A percentile compares a stretch with the other conserved stretches of the same genome.
These are phyloP conservation scores for Siphamia tubifer DNA, from an alignment of 2,113 vertebrate genomes.

Conservation along the genomic window DNA sequence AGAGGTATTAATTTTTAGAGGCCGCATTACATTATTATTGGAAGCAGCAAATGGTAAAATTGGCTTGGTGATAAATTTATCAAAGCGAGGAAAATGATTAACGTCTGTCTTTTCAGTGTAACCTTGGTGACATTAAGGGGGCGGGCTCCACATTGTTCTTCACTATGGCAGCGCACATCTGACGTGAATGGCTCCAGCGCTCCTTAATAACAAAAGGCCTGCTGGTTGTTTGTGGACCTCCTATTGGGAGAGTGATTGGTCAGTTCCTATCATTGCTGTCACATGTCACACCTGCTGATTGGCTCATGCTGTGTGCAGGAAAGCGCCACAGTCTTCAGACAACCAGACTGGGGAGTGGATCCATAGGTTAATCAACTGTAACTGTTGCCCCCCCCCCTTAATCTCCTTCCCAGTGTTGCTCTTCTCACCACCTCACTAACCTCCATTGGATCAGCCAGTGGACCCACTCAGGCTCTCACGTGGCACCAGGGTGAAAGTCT, in stretches of 20 bases:
- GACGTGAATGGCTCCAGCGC: constrained; percentile 26
- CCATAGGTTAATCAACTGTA: constrained; percentile 34
- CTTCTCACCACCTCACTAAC: constrained; percentile 29
- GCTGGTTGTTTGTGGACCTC: constrained; percentile 60
- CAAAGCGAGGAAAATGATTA: background rate
- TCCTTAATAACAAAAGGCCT: constrained; percentile 53
- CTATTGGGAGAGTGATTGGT: constrained; percentile 65
- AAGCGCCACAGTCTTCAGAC: constrained; percentile 30
- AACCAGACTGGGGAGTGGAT: constrained; percentile 27
- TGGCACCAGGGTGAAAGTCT: constrained; percentile 41
- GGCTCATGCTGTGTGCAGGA: constrained; percentile 53
- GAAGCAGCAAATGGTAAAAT: no score
- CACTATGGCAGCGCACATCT: constrained; percentile 30
- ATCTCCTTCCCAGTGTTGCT: background rate
- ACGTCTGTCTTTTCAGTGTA: background rate
- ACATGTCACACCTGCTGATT: constrained; percentile 72
- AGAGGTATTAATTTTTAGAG: background rate
- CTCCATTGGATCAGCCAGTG: background rate
- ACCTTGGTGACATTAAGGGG: constrained; percentile 2
- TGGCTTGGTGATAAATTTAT: no score
- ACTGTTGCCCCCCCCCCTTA: background rate
- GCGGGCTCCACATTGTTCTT: constrained; percentile 11
- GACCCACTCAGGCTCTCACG: constrained; percentile 43
- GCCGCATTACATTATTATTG: no score
- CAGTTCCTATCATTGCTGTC: constrained; percentile 60